Conservation (phyloP, 2,113 vertebrate genomes). For the Ciconia boyciana region DNA sequence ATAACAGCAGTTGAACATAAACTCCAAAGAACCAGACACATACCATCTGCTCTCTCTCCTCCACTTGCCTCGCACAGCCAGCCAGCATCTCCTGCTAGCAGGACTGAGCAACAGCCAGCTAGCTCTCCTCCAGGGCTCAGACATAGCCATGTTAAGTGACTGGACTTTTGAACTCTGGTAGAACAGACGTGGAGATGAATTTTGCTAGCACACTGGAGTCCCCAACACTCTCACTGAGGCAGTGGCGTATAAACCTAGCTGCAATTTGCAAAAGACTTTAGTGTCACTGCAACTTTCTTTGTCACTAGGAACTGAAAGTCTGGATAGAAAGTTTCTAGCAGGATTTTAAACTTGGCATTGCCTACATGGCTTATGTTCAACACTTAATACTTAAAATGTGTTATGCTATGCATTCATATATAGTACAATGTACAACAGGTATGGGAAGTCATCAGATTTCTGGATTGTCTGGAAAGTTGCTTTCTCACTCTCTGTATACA, state of each 20-base stretch:
- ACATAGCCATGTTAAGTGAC: accelerated
- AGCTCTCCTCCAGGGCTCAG: not conserved
- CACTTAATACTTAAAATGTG: not conserved
- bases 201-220: not conserved
- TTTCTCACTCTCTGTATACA: not conserved
- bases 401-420: not conserved
- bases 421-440: not conserved
- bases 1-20: not conserved
- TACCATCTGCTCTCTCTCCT: not conserved
- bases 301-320: not conserved
- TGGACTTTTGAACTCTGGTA: not conserved
- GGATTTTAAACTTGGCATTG: not conserved
- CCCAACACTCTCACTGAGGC: not conserved
- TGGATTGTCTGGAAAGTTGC: not conserved
- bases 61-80: not conserved
- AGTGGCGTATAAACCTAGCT: not conserved
- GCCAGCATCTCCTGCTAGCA: not conserved
- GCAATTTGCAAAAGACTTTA: not conserved
- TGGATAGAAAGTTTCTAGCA: not conserved
- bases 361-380: not conserved
- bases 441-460: not conserved
- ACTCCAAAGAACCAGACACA: not conserved
- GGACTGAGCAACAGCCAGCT: not conserved
- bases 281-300: not conserved
- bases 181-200: not conserved